Evolutionary conservation across 2,113 vertebrate species (phyloP).

Genomic region (Pachyramphus minor): DNA sequence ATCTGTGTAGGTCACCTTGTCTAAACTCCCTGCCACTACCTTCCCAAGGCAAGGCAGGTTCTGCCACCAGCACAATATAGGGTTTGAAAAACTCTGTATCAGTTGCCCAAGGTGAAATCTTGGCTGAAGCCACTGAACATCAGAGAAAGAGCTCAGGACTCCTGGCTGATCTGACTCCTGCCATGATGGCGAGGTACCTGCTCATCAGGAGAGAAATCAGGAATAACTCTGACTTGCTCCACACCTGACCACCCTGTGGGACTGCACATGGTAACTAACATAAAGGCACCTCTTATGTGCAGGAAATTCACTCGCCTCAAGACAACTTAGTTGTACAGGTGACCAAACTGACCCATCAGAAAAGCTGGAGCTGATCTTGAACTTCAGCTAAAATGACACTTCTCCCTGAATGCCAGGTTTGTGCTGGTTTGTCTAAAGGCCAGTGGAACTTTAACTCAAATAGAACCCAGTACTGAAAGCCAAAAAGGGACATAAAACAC

Average conservation of each 20-base stretch:
- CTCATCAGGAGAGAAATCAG: not conserved
- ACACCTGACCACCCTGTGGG: not conserved
- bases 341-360: not conserved
- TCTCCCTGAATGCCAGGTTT: not conserved
- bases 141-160: not conserved
- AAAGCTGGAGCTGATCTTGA: not conserved
- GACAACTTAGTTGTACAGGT: not conserved
- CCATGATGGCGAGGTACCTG: no score
- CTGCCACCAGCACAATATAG: not conserved
- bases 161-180: no score
- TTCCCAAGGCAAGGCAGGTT: not conserved
- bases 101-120: not conserved
- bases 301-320: not conserved
- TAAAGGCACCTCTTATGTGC: not conserved
- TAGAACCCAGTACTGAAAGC: not conserved
- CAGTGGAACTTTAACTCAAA: not conserved
- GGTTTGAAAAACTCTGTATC: not conserved
- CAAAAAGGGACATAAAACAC: not conserved
- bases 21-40: not conserved
- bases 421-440: not conserved
- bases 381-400: not conserved
- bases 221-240: not conserved
- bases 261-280: accelerated
- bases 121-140: not conserved
- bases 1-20: no score